Percentiles rank a stretch among this genome's conserved stretches.
Evolutionary conservation across 1,140 invertebrate genomes (phyloP).

Genomic region (Tyrophagus putrescentiae): DNA sequence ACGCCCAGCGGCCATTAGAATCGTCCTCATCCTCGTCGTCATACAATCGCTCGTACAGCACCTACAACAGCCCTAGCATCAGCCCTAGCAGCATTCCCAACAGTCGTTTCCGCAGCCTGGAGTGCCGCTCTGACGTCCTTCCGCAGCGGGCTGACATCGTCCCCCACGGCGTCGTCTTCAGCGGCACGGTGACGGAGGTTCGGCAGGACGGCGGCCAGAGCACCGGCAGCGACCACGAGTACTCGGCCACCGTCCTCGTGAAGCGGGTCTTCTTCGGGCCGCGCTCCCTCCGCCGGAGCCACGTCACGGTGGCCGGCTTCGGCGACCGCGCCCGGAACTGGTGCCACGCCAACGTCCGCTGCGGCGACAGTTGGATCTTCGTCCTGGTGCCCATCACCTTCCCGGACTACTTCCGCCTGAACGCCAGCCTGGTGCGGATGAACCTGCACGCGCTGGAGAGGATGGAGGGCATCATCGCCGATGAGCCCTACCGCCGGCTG

Average conservation of each 20-base stretch:
- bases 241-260: slow-evolving; percentile 20
- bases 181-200: slow-evolving; percentile 17
- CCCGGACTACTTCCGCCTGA: slow-evolving; percentile 23
- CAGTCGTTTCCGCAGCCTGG: too few species aligned
- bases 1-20: too few species aligned
- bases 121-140: slow-evolving; percentile 17
- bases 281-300: slow-evolving; percentile 15
- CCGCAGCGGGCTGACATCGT: slow-evolving; percentile 13
- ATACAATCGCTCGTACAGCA: too few species aligned
- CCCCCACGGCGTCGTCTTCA: slow-evolving; percentile 18
- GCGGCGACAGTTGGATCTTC: slow-evolving; percentile 25
- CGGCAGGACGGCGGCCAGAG: background rate
- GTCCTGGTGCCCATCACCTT: slow-evolving; percentile 23
- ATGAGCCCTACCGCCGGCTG: slow-evolving; percentile 24
- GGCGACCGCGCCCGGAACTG: slow-evolving; percentile 19
- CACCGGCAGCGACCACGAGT: background rate
- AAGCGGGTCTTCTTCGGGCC: slow-evolving; percentile 22
- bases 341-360: slow-evolving; percentile 20
- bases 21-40: too few species aligned
- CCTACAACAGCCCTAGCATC: too few species aligned
- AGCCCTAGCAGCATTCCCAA: too few species aligned
- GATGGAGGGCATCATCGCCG: slow-evolving; percentile 22
- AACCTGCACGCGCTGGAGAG: slow-evolving; percentile 24
- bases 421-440: slow-evolving; percentile 23
- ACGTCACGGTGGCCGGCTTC: slow-evolving; percentile 25